A percentile compares a stretch with the other conserved stretches of the same genome.
phyloP scores from a whole-genome alignment of 2,113 vertebrate species.

The Labeo catla region DNA sequence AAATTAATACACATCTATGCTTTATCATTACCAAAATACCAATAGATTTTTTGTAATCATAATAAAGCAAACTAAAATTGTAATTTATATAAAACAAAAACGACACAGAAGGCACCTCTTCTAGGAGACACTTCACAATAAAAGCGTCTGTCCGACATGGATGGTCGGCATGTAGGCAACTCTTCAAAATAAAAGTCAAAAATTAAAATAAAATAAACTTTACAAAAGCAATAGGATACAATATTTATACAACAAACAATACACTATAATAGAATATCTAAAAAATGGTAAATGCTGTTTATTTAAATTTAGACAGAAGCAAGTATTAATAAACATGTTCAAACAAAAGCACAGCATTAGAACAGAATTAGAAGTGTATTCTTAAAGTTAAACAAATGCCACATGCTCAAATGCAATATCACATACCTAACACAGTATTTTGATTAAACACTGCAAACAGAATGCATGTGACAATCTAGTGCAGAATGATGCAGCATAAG shows the following conservation, averaged over 20 bases:
- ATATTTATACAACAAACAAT: neutral
- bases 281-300: neutral
- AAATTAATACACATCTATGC: neutral
- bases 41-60: neutral
- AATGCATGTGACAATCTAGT: neutral
- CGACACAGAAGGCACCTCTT: neutral
- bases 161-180: neutral
- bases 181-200: no score
- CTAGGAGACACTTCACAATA: constrained; percentile 4
- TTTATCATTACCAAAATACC: neutral
- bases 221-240: no score
- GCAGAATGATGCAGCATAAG: neutral
- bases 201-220: no score
- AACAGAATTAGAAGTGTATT: neutral
- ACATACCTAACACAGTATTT: neutral
- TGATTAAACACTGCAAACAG: neutral
- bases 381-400: neutral
- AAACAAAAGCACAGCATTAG: neutral
- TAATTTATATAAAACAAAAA: neutral
- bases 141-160: neutral
- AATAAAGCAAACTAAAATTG: neutral
- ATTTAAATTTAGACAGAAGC: neutral
- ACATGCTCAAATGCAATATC: neutral
- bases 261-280: neutral
- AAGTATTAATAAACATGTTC: neutral